Percentiles rank a stretch among this genome's conserved stretches.
These are phyloP conservation scores for Lepidothrix coronata DNA, from an alignment of 2,113 vertebrate genomes.

Conservation along the genomic window DNA sequence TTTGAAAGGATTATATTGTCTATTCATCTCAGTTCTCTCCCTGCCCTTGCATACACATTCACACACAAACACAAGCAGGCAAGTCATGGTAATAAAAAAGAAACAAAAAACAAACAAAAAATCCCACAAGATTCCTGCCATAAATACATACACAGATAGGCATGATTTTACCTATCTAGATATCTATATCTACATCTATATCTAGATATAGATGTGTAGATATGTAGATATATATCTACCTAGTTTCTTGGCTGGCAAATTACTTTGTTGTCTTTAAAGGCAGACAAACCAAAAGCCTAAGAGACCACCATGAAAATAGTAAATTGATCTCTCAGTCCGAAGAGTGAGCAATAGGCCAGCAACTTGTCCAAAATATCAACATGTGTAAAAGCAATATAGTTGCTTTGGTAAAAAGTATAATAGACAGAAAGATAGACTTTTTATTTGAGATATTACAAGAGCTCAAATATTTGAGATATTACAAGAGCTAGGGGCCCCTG, in stretches of 20 bases:
- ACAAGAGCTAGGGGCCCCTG: too few relatives aligned
- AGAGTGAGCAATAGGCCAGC: not conserved
- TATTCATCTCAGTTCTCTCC: not conserved
- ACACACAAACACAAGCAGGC: not conserved
- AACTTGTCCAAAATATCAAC: not conserved
- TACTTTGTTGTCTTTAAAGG: not conserved
- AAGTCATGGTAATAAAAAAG: not conserved
- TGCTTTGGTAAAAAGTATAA: not conserved
- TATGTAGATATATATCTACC: not conserved
- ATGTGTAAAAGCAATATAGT: not conserved
- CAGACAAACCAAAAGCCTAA: not conserved
- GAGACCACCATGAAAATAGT: not conserved
- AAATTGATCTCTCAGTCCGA: not conserved
- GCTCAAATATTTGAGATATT: not conserved
- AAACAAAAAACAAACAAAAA: not conserved
- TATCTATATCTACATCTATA: too few relatives aligned
- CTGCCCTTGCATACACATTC: not conserved
- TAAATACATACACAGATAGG: not conserved
- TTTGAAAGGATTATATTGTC: not conserved
- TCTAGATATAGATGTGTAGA: too few relatives aligned
- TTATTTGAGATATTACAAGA: not conserved
- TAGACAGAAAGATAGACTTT: not conserved
- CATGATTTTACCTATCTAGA: not conserved
- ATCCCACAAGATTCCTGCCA: not conserved
- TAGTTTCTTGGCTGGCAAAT: not conserved